Evolutionary conservation across 2,888 invertebrate genomes (phyloP), one percentile per base, ranked within the genome.

Genomic region (Vanessa cardui): DNA sequence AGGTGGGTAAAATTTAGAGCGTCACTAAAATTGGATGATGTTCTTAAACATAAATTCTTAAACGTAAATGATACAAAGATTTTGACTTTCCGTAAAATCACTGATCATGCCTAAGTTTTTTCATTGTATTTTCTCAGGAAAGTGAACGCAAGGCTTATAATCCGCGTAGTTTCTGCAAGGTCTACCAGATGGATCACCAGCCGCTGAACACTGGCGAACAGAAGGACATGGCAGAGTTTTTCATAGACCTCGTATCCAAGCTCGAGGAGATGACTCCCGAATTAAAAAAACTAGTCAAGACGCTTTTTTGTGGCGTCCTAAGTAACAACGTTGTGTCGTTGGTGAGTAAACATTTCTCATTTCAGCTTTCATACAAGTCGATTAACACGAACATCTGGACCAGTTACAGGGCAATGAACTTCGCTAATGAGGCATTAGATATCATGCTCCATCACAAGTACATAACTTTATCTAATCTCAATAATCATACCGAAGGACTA

Each of bases 151-250:
- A 98, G 86, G 97, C 98, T 0, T 99, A 98, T 87, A 98, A 98
- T 88, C 99, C 99, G 0, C 94, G 98, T 60, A 97, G 97, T 76
- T 99, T 99, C 86, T 99, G 99, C 86, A 97, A 98, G 76, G 98
- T 98, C 0, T 99, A 99, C 88, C 98, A 98, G 64, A 99, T 99
- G 99, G 98, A 99, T 84, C 98, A 98, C 83, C 98, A 98, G 83
- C 98, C 98, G 0, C 87, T 99, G 8, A 99, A 99, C 85, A 98
- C 98, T 0, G 98, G 98, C 0, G 99, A 99, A 82, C 99, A 99
- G 87, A 99, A 99, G 83, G 99, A 99, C 82, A 99, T 99, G 99
- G 98, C 98, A 0, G 99, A 99, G 88, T 99, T 99, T 91, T 99
- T 99, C 84, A 99, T 98, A 64, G 98, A 99, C 90, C 94, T 99